phyloP scores from a whole-genome alignment of 2,113 vertebrate genomes.

The Rhegmatorhina hoffmannsi region DNA sequence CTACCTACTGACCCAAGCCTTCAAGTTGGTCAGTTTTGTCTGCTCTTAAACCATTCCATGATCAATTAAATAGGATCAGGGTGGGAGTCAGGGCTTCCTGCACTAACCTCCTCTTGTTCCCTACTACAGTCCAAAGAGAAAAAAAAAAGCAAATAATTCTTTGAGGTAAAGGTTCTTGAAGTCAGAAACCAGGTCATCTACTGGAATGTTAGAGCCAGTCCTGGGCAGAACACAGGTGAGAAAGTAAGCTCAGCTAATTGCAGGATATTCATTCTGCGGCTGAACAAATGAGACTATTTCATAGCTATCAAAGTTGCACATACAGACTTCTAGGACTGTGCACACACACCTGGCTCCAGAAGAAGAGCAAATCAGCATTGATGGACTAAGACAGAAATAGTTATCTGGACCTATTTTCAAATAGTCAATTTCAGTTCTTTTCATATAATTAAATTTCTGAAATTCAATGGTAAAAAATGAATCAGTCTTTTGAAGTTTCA shows the following conservation, averaged over 20 bases:
- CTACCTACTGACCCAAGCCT: neutral
- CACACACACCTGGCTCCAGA: neutral
- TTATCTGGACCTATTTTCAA: neutral
- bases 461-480: neutral
- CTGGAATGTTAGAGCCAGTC: constrained; percentile 31
- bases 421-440: neutral
- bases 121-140: neutral
- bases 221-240: neutral
- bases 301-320: neutral
- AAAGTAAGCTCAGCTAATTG: neutral
- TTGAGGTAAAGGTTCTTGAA: constrained; percentile 3
- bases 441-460: neutral
- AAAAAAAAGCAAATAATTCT: neutral
- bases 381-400: neutral
- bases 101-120: neutral
- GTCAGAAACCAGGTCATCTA: neutral
- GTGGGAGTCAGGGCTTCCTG: neutral
- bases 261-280: neutral
- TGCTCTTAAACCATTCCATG: neutral
- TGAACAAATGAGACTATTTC: neutral
- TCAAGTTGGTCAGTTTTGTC: neutral
- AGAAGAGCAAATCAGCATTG: neutral
- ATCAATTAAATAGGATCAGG: neutral
- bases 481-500: neutral
- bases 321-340: neutral